Evolutionary conservation across 2,797 vertebrate species (phyloP).

Genomic region (Alcedo quadribrachys): DNA sequence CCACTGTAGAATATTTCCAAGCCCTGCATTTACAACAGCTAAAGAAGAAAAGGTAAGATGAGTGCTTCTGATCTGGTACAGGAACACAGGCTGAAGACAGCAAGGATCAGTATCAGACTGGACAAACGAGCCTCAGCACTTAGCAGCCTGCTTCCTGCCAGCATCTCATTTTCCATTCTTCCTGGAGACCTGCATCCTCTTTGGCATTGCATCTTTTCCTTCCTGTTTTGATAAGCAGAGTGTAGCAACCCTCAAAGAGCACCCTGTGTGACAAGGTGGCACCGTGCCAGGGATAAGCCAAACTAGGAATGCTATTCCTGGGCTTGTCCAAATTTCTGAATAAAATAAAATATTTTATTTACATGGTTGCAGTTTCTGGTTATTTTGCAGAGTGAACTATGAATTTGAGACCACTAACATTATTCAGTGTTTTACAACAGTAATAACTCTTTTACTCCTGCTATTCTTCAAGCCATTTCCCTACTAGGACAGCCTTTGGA

Average conservation of each 20-base stretch:
- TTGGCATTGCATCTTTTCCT: constrained; percentile 34
- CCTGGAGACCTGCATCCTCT: constrained; percentile 24
- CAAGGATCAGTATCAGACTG: not conserved
- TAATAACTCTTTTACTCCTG: not conserved
- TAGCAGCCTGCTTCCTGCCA: not conserved
- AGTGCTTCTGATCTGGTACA: not conserved
- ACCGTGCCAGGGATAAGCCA: not conserved
- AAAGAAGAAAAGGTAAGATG: not conserved
- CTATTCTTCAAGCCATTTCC: not conserved
- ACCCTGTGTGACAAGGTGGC: not conserved
- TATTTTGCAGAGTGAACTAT: not conserved
- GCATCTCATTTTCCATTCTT: constrained; percentile 33
- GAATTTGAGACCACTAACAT: not conserved
- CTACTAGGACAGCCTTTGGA: not conserved
- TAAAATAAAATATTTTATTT: not conserved
- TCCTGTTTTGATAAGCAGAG: constrained; percentile 49
- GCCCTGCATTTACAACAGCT: not conserved
- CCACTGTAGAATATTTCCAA: not conserved
- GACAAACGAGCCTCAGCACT: not conserved
- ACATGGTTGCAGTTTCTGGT: not conserved
- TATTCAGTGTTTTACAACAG: not conserved
- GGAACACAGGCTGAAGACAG: not conserved
- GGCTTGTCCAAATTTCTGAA: not conserved
- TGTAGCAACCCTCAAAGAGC: not conserved
- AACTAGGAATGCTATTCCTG: not conserved